These are phyloP conservation scores for Micrasema minimum DNA, from an alignment of 1,140 invertebrate species.

Conservation along the genomic window DNA sequence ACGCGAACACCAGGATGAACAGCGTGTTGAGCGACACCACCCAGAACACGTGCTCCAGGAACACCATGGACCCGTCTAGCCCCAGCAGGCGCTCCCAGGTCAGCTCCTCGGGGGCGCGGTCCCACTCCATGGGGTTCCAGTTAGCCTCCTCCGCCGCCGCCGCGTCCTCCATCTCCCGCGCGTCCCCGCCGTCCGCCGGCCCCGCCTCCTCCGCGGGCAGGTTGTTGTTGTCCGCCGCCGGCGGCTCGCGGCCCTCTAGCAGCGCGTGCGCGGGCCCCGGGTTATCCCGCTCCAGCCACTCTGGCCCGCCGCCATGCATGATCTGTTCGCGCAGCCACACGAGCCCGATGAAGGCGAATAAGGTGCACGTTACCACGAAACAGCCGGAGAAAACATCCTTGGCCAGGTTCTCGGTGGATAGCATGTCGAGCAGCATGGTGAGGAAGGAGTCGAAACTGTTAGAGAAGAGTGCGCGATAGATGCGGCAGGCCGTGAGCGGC, in stretches of 20 bases:
- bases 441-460: slow-evolving; percentile 86
- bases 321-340: slow-evolving; percentile 99
- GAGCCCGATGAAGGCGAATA: slow-evolving; percentile 96
- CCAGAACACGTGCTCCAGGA: slow-evolving; percentile 99
- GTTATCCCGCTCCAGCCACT: slow-evolving; percentile 88
- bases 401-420: slow-evolving; percentile 92
- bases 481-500: slow-evolving; percentile 95
- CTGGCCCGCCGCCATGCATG: slow-evolving; percentile 94
- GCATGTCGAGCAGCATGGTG: slow-evolving; percentile 89
- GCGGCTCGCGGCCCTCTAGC: slow-evolving; percentile 56
- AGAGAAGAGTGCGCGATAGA: slow-evolving; percentile 92
- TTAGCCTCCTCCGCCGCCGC: slow-evolving; percentile 88
- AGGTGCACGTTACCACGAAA: slow-evolving; percentile 95
- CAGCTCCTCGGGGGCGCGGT: slow-evolving; percentile 95
- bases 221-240: slow-evolving; percentile 57
- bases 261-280: slow-evolving; percentile 57
- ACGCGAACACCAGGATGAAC: slow-evolving; percentile 95
- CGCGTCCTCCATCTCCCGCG: slow-evolving; percentile 59
- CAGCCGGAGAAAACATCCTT: slow-evolving; percentile 96
- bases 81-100: slow-evolving; percentile 98
- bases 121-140: slow-evolving; percentile 99
- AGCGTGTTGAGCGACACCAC: slow-evolving; percentile 96
- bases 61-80: slow-evolving; percentile 95
- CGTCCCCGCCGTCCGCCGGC: slow-evolving; percentile 60
- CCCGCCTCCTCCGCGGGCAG: slow-evolving; percentile 55